Evolutionary conservation across 2,113 vertebrate species (phyloP).

Genomic region (Thunnus maccoyii): DNA sequence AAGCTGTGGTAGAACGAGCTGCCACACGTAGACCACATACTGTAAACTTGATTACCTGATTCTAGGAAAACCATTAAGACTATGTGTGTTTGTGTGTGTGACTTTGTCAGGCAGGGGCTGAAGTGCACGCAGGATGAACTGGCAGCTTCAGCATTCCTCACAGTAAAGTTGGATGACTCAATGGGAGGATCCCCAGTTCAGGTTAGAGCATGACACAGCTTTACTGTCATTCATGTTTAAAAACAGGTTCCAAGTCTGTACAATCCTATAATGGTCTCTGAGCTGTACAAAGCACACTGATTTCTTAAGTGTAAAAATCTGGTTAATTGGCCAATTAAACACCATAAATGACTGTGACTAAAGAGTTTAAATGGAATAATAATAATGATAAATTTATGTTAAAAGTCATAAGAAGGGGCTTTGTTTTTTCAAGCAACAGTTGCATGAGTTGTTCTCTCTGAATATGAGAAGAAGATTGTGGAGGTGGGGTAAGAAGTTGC

Average conservation of each 20-base stretch:
- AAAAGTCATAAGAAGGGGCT: neutral
- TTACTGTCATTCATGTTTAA: neutral
- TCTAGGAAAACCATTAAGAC: neutral
- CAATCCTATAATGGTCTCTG: neutral
- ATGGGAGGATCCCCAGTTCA: slow-evolving; percentile 86
- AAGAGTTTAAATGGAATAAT: neutral
- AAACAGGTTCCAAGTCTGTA: slow-evolving; percentile 1
- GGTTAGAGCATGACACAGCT: slow-evolving; percentile 59
- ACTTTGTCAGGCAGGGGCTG: slow-evolving; percentile 83
- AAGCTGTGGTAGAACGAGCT: neutral
- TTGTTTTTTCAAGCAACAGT: no score
- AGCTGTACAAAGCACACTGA: no score
- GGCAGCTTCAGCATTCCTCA: slow-evolving; percentile 84
- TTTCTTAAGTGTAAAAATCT: no score
- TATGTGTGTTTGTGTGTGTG: slow-evolving; percentile 25
- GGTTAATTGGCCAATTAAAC: neutral
- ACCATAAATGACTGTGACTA: neutral
- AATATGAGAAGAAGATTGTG: neutral
- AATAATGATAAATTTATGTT: neutral
- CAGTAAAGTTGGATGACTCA: slow-evolving; percentile 84
- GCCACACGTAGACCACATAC: slow-evolving; percentile 10
- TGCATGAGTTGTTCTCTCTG: neutral
- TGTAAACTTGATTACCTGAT: neutral
- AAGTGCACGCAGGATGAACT: slow-evolving; percentile 86
- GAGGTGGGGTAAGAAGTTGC: neutral